These are phyloP conservation scores for Sebastolobus alascanus DNA, from an alignment of 2,797 vertebrate genomes.

Conservation along the genomic window DNA sequence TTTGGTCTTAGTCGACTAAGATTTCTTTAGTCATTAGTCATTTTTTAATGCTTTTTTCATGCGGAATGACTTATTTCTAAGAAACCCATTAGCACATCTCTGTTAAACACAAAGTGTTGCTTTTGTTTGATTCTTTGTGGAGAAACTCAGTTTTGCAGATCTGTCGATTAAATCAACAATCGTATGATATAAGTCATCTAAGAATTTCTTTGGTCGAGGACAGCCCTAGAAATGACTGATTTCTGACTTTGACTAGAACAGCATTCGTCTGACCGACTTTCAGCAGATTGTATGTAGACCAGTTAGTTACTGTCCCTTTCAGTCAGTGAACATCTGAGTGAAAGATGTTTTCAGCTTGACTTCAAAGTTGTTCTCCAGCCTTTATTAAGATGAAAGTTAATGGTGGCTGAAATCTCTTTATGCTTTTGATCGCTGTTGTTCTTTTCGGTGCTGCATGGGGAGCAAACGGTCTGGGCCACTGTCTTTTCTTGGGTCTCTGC, in stretches of 20 bases:
- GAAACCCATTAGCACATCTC: too few species aligned
- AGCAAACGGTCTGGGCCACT: conserved; percentile 61
- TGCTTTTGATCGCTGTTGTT: neutral
- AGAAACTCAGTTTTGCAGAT: too few species aligned
- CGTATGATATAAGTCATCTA: too few species aligned
- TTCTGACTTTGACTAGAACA: neutral
- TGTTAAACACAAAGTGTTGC: rapidly evolving
- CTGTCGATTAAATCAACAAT: rapidly evolving
- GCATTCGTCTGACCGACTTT: neutral
- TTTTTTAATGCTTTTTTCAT: too few species aligned
- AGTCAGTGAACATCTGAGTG: neutral
- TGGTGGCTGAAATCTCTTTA: neutral
- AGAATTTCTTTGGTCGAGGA: too few species aligned
- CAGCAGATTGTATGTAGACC: too few species aligned
- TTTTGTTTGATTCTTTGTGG: too few species aligned
- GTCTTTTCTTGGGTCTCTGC: conserved; percentile 55
- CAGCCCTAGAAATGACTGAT: too few species aligned
- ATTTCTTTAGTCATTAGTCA: too few species aligned
- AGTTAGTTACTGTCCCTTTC: neutral
- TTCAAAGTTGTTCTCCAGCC: neutral
- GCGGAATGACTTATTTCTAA: too few species aligned
- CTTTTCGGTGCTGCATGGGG: conserved; percentile 45
- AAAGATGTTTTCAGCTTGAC: neutral
- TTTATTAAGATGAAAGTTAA: neutral
- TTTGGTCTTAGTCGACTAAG: too few species aligned